Base-by-base conservation (phyloP, 2,888 invertebrate species). In the Eledona agricola region DNA sequence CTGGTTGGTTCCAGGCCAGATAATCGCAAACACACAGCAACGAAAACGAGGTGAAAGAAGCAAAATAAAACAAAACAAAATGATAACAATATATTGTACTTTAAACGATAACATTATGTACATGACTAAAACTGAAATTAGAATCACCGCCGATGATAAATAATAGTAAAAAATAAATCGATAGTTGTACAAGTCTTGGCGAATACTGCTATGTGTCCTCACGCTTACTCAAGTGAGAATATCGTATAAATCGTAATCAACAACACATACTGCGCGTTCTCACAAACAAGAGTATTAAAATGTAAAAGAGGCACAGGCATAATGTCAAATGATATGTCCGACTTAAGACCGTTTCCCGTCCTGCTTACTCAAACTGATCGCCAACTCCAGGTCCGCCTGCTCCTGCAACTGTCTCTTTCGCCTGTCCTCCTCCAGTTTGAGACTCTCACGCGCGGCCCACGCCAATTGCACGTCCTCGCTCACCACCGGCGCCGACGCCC, bases 381-480 rank as follows among this genome's bases (percentile, higher is more conserved):
- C 90, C 20, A 86, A 79, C 67, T 87, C 86, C 40, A 89, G 75
- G 65, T 90, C 89, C n/a, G 83, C 85, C 57, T 88, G 84, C 68
- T 90, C 89, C 55, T 79, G 83, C 42, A 81, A 76, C 32, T 83
- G 77, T 57, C 83, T 76, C 38, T 77, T 80, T 54, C 81, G 81
- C 7, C 84, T 79, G 61, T 84, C 83, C 53, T 81, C 82, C 70
- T 88, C 84, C 22, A 84, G 74, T 16, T 80, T 77, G 49, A 83
- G 73, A 60, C 88, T 88, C 71, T 89, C 87, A 15, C 82, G 79
- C 6, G 85, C 85, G 2, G 88, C 89, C 89, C 88, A 89, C 9
- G 84, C 86, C 71, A 87, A 74, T 74, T 89, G 88, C 71, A 85
- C 81, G 65, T 86, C 86, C 71, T 88, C 88, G 0, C 79, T 78